phyloP scores from a whole-genome alignment of 2,113 vertebrate genomes.

The Dryoscopus gambensis region DNA sequence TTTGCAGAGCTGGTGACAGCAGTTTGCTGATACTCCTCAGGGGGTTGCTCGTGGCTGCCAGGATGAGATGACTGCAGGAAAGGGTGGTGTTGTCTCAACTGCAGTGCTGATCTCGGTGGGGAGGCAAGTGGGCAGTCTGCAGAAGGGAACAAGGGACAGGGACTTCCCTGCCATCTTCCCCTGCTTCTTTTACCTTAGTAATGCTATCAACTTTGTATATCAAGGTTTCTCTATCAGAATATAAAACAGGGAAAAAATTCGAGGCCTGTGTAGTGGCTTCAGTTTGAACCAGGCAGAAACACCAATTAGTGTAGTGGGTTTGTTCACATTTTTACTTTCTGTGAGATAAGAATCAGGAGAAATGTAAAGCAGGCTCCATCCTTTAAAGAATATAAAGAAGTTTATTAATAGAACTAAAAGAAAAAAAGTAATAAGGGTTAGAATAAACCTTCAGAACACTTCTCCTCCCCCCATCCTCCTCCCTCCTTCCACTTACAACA shows the following conservation, averaged over 20 bases:
- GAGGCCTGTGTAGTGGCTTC: too few relatives aligned
- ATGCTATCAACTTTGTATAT: neutral
- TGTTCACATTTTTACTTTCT: too few relatives aligned
- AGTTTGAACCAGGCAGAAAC: too few relatives aligned
- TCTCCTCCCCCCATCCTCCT: too few relatives aligned
- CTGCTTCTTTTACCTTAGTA: neutral
- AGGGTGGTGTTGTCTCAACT: neutral
- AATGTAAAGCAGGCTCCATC: too few relatives aligned
- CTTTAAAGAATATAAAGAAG: too few relatives aligned
- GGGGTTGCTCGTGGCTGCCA: rapidly evolving
- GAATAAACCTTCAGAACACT: too few relatives aligned
- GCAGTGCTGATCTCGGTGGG: neutral
- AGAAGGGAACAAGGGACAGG: neutral
- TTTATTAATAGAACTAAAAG: too few relatives aligned
- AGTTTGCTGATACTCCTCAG: neutral
- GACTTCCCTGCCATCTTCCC: neutral
- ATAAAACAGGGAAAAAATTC: neutral
- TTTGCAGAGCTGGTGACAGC: neutral
- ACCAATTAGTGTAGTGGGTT: too few relatives aligned
- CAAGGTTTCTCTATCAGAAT: neutral
- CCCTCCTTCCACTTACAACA: too few relatives aligned
- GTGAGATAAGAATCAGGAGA: too few relatives aligned
- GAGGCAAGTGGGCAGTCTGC: neutral
- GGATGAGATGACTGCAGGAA: neutral
- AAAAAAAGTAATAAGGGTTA: too few relatives aligned